Base-by-base conservation (phyloP, 2,797 vertebrate species). In the Myotis daubentonii region DNA sequence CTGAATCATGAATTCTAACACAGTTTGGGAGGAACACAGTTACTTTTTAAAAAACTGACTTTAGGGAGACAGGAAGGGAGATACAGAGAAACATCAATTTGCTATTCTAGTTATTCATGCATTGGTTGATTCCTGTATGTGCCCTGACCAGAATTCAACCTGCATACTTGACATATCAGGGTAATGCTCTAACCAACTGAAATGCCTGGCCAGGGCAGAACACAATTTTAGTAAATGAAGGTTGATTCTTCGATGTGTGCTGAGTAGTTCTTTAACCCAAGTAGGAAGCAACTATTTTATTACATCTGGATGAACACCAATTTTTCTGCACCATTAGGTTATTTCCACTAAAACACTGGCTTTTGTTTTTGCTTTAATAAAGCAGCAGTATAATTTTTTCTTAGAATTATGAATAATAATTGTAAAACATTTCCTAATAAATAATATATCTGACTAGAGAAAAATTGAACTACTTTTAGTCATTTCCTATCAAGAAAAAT, bases 1-100 rank as follows among this genome's bases (percentile, higher is more conserved):
- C 89, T 97, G 95, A 97, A 96, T 95, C 23, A 53, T 93, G 60
- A 75, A 57, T 91, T 97, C 97, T 95, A 96, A 92, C 92, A 95
- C 75, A 53, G 15, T 17, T 83, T 95, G 78, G 82, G 80, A 94
- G 70, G 57, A 95, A 97, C 49, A 70, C 47, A 23, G 30, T 65
- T 30, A 57, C 55, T 57, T 57, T 25, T 57, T 57, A 2, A 25
- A 57, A 57, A 65, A n/a, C n/a, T 65, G 13, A 65, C 30, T 65
- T 65, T 65, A 65, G 13, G 30, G 60, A 65, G 60, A 16, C 55
- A 57, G 28, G 13, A n/a, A 65, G 11, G 60, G 13, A 15, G 5
- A 65, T 28, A 65, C 15, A 62, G 13, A 30, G 60, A 65, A n/a
- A 15, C 60, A 30, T 65, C 28, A 65, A 30, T 65, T 3, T 65